Percentiles rank a stretch among this genome's conserved stretches.
Conservation (phyloP, 2,888 invertebrate genomes). For the Luffia ferchaultella region DNA sequence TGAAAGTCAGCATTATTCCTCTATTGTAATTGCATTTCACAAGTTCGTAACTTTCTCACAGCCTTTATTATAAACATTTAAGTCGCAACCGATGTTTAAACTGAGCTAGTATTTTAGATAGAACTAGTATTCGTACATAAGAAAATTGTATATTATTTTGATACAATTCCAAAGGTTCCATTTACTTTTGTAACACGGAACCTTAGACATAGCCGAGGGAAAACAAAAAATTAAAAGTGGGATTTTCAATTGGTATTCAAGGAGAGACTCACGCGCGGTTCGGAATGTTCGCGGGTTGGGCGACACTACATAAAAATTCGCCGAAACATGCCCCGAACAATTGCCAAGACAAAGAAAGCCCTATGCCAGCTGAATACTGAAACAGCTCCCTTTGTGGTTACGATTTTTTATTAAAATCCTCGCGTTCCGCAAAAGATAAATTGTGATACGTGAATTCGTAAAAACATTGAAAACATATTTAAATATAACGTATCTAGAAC, state of each 20-base stretch:
- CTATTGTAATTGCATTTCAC: no score
- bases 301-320: conserved; percentile 1
- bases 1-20: no score
- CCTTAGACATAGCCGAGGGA: neutral
- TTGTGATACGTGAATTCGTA: neutral
- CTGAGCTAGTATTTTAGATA: no score
- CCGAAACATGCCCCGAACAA: conserved; percentile 1
- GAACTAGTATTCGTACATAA: no score
- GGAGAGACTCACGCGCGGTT: neutral
- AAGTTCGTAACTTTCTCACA: no score
- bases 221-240: neutral
- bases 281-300: neutral
- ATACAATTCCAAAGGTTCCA: no score
- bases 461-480: no score
- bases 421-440: neutral
- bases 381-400: neutral
- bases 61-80: no score
- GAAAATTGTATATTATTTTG: no score
- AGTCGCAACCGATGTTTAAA: no score
- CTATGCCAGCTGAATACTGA: neutral
- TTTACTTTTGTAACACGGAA: no score
- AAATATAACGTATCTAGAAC: no score
- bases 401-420: neutral
- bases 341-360: neutral
- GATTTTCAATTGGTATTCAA: neutral